phyloP scores from a whole-genome alignment of 2,888 invertebrate genomes.

The Temnothorax unifasciatus region DNA sequence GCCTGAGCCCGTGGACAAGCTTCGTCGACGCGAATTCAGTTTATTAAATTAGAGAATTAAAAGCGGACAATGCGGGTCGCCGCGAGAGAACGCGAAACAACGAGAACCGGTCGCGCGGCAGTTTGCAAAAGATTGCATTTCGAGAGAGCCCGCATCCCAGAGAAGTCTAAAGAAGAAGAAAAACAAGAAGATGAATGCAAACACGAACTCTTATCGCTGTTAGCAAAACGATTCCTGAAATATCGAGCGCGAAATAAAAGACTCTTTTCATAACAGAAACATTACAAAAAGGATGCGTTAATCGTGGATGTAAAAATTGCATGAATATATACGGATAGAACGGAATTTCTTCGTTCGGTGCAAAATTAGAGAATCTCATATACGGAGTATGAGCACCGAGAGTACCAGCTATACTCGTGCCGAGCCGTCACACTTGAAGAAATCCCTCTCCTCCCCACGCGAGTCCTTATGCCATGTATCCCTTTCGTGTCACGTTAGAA shows the following conservation, averaged over 20 bases:
- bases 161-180: neutral
- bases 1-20: neutral
- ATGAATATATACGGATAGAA: neutral
- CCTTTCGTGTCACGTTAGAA: constrained; percentile 52
- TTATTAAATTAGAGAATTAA: constrained; percentile 30
- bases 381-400: constrained; percentile 12
- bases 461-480: constrained; percentile 56
- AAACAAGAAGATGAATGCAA: neutral
- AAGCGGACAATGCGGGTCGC: neutral
- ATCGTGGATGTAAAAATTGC: neutral
- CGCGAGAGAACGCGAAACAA: neutral
- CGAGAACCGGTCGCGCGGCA: constrained; percentile 3
- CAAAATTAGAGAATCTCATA: constrained; percentile 42
- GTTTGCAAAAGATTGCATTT: constrained; percentile 7
- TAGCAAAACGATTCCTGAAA: neutral
- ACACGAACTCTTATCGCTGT: constrained; percentile 2
- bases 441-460: constrained; percentile 16
- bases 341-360: constrained; percentile 6
- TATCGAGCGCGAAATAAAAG: constrained; percentile 19
- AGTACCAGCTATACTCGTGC: constrained; percentile 29
- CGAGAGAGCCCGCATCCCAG: constrained; percentile 1
- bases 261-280: neutral
- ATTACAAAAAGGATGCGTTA: neutral
- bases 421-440: constrained; percentile 21
- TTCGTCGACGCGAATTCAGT: neutral